phyloP scores from a whole-genome alignment of 2,888 invertebrate genomes.

The Nasonia oneida region DNA sequence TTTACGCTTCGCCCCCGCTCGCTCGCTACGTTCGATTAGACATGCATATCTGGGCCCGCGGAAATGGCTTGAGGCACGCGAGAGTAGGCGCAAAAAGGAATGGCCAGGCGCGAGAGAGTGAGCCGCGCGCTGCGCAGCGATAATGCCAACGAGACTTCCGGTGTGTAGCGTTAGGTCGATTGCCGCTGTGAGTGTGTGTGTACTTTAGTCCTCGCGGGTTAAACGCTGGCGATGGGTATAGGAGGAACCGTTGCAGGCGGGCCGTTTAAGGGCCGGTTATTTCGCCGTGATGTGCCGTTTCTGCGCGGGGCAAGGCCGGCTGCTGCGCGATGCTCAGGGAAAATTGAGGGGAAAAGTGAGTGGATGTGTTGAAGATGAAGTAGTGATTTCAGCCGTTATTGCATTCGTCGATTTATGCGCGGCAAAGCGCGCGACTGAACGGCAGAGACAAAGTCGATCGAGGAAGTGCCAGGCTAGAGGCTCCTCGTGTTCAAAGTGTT shows the following conservation, averaged over 20 bases:
- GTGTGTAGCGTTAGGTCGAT: neutral
- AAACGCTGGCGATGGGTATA: neutral
- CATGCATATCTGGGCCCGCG: conserved; percentile 34
- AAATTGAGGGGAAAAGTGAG: neutral
- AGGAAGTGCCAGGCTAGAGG: neutral
- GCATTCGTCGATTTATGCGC: neutral
- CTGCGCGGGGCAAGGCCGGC: neutral
- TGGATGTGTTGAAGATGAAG: neutral
- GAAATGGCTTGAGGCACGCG: conserved; percentile 33
- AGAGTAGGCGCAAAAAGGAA: neutral
- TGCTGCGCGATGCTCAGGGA: neutral
- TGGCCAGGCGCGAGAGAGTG: neutral
- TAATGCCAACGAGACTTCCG: conserved; percentile 42
- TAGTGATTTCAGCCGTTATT: neutral
- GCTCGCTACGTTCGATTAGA: conserved; percentile 26
- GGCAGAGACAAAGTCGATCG: neutral
- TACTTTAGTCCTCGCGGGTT: conserved; percentile 13
- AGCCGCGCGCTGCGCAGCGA: neutral
- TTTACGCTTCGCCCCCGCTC: conserved; percentile 37
- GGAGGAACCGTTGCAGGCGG: neutral
- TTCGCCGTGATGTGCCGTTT: neutral
- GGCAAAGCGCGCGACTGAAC: neutral
- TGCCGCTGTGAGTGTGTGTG: neutral
- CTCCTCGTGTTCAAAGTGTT: neutral
- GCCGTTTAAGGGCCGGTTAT: neutral